Percentiles rank a stretch among this genome's conserved stretches.
Conservation (phyloP, 2,888 invertebrate species). For the Blera fallax region DNA sequence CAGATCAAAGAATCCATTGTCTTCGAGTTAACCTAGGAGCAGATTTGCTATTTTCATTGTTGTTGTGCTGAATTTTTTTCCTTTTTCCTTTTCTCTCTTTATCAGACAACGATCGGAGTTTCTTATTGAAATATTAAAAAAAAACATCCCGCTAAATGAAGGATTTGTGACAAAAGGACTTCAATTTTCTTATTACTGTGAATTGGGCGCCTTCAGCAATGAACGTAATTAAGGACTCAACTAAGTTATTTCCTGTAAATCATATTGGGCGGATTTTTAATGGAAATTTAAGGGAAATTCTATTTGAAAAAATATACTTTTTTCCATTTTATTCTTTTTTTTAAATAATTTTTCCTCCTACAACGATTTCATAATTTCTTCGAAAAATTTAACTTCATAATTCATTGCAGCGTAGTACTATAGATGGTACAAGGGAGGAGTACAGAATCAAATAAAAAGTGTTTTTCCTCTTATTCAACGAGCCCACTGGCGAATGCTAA, state of each 20-base stretch:
- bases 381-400: neutral
- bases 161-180: constrained; percentile 4
- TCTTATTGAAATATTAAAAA: neutral
- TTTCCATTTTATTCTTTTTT: neutral
- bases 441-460: neutral
- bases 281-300: neutral
- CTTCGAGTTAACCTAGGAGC: constrained; percentile 38
- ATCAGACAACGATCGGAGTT: neutral
- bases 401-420: neutral
- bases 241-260: neutral
- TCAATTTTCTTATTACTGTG: neutral
- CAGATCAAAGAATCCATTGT: constrained; percentile 59
- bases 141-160: neutral
- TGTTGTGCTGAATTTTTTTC: neutral
- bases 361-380: neutral
- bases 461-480: too few relatives aligned
- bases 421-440: neutral
- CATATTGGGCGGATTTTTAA: neutral
- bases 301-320: neutral
- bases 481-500: too few relatives aligned
- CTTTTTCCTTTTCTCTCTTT: neutral
- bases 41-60: constrained; percentile 6
- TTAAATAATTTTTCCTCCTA: neutral
- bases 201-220: neutral
- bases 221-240: constrained; percentile 5